Base-by-base conservation (phyloP, 2,888 invertebrate species). In the Eledona agricola region DNA sequence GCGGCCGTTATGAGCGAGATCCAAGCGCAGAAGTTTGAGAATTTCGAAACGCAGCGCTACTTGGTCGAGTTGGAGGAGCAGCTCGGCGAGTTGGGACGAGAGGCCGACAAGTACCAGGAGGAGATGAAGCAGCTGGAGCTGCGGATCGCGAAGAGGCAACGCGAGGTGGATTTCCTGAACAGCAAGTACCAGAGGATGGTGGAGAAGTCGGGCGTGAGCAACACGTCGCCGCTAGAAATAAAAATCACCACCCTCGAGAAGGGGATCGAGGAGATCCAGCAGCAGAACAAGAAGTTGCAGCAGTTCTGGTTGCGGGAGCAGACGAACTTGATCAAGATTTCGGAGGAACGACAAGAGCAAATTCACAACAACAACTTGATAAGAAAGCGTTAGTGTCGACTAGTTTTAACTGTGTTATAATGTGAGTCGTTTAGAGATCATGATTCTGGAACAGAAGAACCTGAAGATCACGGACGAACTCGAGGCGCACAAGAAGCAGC, bases 231-330 rank as follows among this genome's bases (percentile, higher is more conserved):
- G 0, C 78, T 81, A 65, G 84, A 87, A 70, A 71, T 82, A 19
- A 83, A 86, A 70, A 84, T 90, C 10, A 79, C 79, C 3, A 80
- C 82, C 51, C 63, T 89, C 56, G 89, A 90, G 67, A 83, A 81
- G 62, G 80, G 81, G 49, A 86, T 90, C 45, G 80, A 80, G 26
- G 76, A 81, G 11, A 73, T 82, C 1, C 83, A 85, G 28, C 80
- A 81, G 52, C 81, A 83, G 63, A 86, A 86, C 7, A 83, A 86
- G 62, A 75, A 79, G 34, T 72, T 85, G 63, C 88, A 91, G 72
- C 82, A 84, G 60, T 84, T 85, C 71, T 92, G 92, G 92, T 75
- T 92, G 57, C 81, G 89, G 34, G 82, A 88, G 58, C 90, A 92
- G 72, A 85, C 85, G 0, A 84, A 86, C 68, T 83, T 89, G 47